Percentiles rank a stretch among this genome's conserved stretches.
Conservation (phyloP, 2,113 vertebrate species). For the Hepsetus odoe region DNA sequence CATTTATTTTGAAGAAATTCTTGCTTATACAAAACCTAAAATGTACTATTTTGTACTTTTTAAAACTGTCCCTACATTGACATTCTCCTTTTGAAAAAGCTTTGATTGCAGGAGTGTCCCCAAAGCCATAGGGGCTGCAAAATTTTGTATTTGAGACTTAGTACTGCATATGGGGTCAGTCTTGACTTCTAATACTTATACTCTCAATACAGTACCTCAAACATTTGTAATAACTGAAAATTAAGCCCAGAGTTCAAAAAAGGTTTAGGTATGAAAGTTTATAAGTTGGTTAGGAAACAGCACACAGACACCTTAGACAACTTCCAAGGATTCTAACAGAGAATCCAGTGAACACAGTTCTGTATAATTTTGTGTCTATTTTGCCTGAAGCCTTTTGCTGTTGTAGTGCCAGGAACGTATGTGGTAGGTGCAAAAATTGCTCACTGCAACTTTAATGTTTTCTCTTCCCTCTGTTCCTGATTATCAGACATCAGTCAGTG, state of each 20-base stretch:
- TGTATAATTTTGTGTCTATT: neutral
- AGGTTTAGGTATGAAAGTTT: neutral
- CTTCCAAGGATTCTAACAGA: neutral
- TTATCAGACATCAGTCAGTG: conserved; percentile 1
- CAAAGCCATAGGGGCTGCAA: too few species aligned
- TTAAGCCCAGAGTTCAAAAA: neutral
- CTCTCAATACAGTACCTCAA: too few species aligned
- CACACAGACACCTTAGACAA: neutral
- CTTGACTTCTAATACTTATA: too few species aligned
- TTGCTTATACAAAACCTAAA: too few species aligned
- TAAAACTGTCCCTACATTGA: too few species aligned
- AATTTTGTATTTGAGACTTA: too few species aligned
- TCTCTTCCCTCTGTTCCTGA: neutral
- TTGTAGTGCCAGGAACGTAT: neutral
- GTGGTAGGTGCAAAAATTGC: neutral
- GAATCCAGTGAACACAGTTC: neutral
- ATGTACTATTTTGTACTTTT: too few species aligned
- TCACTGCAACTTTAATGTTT: neutral
- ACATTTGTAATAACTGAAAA: too few species aligned
- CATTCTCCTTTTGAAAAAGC: too few species aligned
- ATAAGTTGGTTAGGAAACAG: neutral
- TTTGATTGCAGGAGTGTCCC: too few species aligned
- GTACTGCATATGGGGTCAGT: too few species aligned
- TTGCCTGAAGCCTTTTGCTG: neutral
- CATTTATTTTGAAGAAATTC: too few species aligned